These are phyloP conservation scores for Polyommatus iphigenia DNA, from an alignment of 2,888 invertebrate genomes.

Conservation along the genomic window DNA sequence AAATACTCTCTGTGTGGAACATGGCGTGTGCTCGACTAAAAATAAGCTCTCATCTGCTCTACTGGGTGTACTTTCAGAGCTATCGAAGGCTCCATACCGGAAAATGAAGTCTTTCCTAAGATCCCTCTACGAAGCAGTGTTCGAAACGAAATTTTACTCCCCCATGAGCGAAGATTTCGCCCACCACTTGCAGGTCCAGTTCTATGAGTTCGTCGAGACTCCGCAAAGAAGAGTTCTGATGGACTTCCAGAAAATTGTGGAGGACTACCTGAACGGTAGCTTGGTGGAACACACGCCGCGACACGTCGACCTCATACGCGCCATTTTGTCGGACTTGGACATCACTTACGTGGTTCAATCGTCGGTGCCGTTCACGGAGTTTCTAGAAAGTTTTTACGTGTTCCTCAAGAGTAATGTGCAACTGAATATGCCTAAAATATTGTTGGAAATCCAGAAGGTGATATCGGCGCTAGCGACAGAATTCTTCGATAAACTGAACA, in stretches of 20 bases:
- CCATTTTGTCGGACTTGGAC: slow-evolving; percentile 64
- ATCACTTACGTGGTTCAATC: slow-evolving; percentile 52
- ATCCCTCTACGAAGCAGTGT: slow-evolving; percentile 45
- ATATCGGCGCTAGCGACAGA: background rate
- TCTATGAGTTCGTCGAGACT: slow-evolving; percentile 58
- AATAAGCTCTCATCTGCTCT: slow-evolving; percentile 53
- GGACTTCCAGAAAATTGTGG: slow-evolving; percentile 51
- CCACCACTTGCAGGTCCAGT: slow-evolving; percentile 54
- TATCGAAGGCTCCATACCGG: slow-evolving; percentile 46
- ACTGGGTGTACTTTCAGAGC: slow-evolving; percentile 47
- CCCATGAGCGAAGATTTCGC: slow-evolving; percentile 49
- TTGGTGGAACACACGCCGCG: slow-evolving; percentile 38
- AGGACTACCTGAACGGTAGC: slow-evolving; percentile 46
- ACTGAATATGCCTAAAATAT: background rate
- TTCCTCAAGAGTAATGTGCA: background rate
- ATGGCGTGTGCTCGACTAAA: slow-evolving; percentile 51
- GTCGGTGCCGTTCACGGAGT: slow-evolving; percentile 51
- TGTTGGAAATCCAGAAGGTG: background rate
- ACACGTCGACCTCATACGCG: slow-evolving; percentile 50
- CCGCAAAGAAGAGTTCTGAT: slow-evolving; percentile 50
- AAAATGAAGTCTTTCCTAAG: slow-evolving; percentile 50
- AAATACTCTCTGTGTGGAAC: slow-evolving; percentile 52
- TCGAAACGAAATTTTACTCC: slow-evolving; percentile 51
- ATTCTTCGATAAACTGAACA: background rate
- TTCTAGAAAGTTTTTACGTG: slow-evolving; percentile 42